Evolutionary conservation across 2,888 invertebrate genomes (phyloP), one percentile per base, ranked within the genome.

Genomic region (Mythimna impura): DNA sequence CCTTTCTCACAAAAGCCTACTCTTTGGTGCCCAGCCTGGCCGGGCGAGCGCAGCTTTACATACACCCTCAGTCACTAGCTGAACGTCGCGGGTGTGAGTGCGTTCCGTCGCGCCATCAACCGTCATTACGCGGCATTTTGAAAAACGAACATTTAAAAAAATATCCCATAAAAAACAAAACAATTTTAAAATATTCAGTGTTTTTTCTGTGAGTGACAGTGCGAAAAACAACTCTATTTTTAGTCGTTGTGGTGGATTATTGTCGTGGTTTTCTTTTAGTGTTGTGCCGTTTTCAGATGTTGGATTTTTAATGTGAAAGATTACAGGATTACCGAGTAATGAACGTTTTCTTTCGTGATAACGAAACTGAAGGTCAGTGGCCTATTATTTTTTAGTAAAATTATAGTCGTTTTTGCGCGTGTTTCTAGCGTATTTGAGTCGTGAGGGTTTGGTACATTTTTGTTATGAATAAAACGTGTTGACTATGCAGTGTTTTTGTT

Each of bases 31-130:
- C 78, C 84, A 92, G 94, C 91, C 93, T 92, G 95, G 93, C 95
- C 95, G 93, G 95, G 91, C 92, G 86, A 92, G 91, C 89, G 89
- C 89, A 93, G 94, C 94, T 93, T 86, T 91, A 89, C 90, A 87
- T 89, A 90, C 91, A 92, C 93, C 94, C 95, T 94, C 95, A 95
- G 95, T 95, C 90, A 90, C 89, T 90, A 91, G 91, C 93, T 88
- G 90, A 90, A 88, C 87, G 89, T 89, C 82, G 88, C 80, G 84
- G 78, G 77, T 58, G 65, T 72, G 66, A 78, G 73, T 82, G 67
- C 70, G 85, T 80, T 81, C 80, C 75, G 72, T 73, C 71, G 80
- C 65, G 69, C 66, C 60, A 71, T 67, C 68, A 71, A 81, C 73
- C 76, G 81, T 87, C 86, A 88, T 89, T 89, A 90, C 89, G 89